Base-by-base conservation (phyloP, 2,113 vertebrate species). In the Leptocoma aspasia region DNA sequence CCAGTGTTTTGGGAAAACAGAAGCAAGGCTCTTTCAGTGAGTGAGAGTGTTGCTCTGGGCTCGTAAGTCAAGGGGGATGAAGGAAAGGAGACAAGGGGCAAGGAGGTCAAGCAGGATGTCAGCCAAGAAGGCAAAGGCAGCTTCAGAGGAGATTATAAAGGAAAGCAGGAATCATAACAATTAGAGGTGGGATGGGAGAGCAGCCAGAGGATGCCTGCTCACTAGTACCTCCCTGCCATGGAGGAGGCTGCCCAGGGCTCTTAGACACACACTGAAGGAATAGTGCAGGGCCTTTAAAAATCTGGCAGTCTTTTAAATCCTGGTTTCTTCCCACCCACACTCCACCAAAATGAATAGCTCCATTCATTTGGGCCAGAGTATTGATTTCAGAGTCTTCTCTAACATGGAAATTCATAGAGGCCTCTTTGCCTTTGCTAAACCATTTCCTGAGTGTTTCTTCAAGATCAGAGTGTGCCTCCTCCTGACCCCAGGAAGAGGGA, bases 391-490 rank as follows among this genome's bases (percentile, higher is more conserved):
- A 95, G 95, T 93, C 92, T 63, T 96, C 85, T 92, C 91, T 96
- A 97, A 96, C 94, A 83, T 90, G 95, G 97, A 97, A 92, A 92
- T 86, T 91, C 92, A 97, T 88, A 81, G 97, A 96, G 82, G 84
- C 49, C 90, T 90, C 89, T 96, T 89, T 94, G 95, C 93, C 92
- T 91, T 11, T 22, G 8, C 78, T 85, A 80, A 90, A 56, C 63
- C 59, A 80, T 96, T 97, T 98, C 97, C 97, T 95, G 94, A 97
- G 79, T 56, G 63, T 92, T 96, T 86, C 96, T 96, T 91, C 44
- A 60, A 96, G 96, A 97, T 97, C 93, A 89, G 82, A 96, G 65
- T 4, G 0, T 78, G 94, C 70, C 45, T 91, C 53, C 82, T 82
- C 42, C 90, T 94, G 63, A 79, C 97, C 96, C 92, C 92, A 86